Evolutionary conservation across 92 coral and sea anemone genomes (phyloP).

Genomic region (Pocillopora meandrina): DNA sequence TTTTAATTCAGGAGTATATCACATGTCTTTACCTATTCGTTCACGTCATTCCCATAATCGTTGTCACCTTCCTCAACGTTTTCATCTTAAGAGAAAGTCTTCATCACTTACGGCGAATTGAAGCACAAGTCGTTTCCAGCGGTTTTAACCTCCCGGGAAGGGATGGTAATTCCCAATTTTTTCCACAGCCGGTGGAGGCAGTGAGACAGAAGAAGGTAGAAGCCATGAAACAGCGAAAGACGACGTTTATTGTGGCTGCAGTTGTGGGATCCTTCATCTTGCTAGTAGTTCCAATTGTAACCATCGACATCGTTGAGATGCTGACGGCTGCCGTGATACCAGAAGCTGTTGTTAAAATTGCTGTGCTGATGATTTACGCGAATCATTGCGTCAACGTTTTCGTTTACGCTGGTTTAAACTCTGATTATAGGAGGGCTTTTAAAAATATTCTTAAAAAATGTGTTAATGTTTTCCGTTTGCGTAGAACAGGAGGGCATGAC

Average conservation of each 20-base stretch:
- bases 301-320: constrained; percentile 54
- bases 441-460: constrained; percentile 6
- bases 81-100: constrained; percentile 51
- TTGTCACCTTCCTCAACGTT: constrained; percentile 36
- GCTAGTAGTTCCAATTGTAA: constrained; percentile 58
- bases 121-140: constrained; percentile 7
- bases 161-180: neutral
- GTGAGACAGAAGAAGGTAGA: neutral
- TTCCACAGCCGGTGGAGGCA: constrained; percentile 2
- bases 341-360: constrained; percentile 13
- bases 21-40: constrained; percentile 29
- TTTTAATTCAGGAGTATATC: constrained; percentile 43
- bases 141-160: neutral
- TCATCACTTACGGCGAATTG: constrained; percentile 1
- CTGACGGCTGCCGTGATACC: constrained; percentile 40
- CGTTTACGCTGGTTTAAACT: constrained; percentile 68
- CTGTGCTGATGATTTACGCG: constrained; percentile 66
- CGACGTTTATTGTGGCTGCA: constrained; percentile 49
- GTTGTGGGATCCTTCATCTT: constrained; percentile 50
- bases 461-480: neutral
- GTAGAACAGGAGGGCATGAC: neutral
- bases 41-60: constrained; percentile 54
- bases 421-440: constrained; percentile 63
- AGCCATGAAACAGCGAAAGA: constrained; percentile 44
- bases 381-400: constrained; percentile 63